Conservation (phyloP, 2,888 invertebrate genomes). For the Drosophila affinis region DNA sequence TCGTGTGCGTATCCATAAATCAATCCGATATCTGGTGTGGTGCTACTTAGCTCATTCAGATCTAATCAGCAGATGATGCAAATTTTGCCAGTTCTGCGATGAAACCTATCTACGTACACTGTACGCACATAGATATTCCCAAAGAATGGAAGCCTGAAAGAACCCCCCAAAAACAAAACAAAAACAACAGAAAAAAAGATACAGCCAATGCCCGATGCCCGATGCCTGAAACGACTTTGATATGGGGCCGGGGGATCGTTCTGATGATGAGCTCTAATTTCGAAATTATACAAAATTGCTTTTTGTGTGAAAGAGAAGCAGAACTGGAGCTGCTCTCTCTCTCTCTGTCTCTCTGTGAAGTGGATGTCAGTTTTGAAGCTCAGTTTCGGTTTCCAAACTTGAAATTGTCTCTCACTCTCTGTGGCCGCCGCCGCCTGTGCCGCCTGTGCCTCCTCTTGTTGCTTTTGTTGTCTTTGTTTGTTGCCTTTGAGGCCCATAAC, state of each 20-base stretch:
- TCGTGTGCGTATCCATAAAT: neutral
- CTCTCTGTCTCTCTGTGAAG: conserved; percentile 20
- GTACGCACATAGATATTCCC: neutral
- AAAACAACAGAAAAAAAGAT: neutral
- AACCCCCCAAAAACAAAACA: neutral
- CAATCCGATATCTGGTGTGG: conserved; percentile 9
- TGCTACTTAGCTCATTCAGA: conserved; percentile 9
- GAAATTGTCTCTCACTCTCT: conserved; percentile 45
- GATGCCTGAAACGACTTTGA: conserved; percentile 59
- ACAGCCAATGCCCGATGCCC: conserved; percentile 19
- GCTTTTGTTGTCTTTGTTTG: conserved; percentile 10
- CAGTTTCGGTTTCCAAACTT: conserved; percentile 40
- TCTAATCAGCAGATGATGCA: conserved; percentile 50
- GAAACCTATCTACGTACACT: conserved; percentile 44
- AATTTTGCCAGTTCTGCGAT: conserved; percentile 49
- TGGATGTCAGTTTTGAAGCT: conserved; percentile 42
- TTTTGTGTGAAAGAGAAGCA: conserved; percentile 26
- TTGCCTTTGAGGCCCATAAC: conserved; percentile 57
- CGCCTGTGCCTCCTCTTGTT: neutral
- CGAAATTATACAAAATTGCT: conserved; percentile 76
- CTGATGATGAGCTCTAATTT: conserved; percentile 77
- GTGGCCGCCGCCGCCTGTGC: no score
- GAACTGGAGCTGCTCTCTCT: conserved; percentile 12
- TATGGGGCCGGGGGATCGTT: conserved; percentile 32
- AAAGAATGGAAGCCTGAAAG: conserved; percentile 22